These are phyloP conservation scores for Australoheros facetus DNA, from an alignment of 2,797 vertebrate species.

Conservation along the genomic window DNA sequence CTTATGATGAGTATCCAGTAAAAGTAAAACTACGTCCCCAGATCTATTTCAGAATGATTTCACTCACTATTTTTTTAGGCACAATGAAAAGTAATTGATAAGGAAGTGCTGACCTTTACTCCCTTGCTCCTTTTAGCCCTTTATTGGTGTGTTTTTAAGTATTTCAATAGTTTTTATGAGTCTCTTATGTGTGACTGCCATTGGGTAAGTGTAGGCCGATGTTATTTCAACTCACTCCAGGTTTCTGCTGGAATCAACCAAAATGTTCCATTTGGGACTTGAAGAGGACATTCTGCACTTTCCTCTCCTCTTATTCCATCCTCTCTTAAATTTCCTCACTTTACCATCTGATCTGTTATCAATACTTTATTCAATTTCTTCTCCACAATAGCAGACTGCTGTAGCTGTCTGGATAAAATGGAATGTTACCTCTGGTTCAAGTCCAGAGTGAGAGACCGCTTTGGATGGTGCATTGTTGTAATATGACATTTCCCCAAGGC, in stretches of 20 bases:
- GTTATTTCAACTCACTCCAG: conserved; percentile 53
- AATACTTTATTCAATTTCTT: conserved; percentile 44
- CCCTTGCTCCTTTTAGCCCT: conserved; percentile 29
- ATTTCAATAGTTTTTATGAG: conserved; percentile 46
- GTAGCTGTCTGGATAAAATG: conserved; percentile 31
- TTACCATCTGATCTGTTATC: conserved; percentile 53
- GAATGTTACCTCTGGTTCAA: conserved; percentile 35
- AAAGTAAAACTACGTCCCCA: conserved; percentile 1
- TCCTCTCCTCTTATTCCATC: conserved; percentile 31
- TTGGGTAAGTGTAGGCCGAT: conserved; percentile 48
- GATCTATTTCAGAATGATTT: conserved; percentile 13
- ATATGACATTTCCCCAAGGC: conserved; percentile 49
- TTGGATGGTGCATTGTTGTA: conserved; percentile 45
- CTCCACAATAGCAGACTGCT: conserved; percentile 30
- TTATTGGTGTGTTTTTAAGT: conserved; percentile 30
- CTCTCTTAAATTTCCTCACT: conserved; percentile 10
- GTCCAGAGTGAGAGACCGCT: conserved; percentile 33
- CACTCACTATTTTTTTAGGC: neutral
- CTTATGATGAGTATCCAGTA: conserved; percentile 10
- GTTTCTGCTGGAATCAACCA: conserved; percentile 41
- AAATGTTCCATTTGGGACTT: conserved; percentile 36
- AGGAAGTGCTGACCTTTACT: conserved; percentile 23
- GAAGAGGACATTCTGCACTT: conserved; percentile 62
- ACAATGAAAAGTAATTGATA: conserved; percentile 18
- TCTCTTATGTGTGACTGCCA: conserved; percentile 37